phyloP scores from a whole-genome alignment of 2,797 vertebrate species.

The Epinephelus awoara region DNA sequence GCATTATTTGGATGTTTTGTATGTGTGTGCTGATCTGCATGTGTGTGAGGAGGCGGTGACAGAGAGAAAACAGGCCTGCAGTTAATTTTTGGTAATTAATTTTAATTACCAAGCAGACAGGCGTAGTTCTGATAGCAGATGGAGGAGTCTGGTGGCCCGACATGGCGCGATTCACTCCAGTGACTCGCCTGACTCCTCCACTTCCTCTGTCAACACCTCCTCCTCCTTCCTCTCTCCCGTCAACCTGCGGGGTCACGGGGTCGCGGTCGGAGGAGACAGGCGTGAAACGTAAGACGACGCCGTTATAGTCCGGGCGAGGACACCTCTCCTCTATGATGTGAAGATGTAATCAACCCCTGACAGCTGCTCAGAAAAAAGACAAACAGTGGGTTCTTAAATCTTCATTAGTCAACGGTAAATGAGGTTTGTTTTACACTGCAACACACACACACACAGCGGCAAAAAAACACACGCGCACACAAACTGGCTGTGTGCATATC shows the following conservation, averaged over 20 bases:
- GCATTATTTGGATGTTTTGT: conserved; percentile 14
- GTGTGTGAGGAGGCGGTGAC: conserved; percentile 11
- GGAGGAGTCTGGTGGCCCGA: conserved; percentile 56
- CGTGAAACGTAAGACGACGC: conserved; percentile 66
- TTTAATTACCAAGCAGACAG: conserved; percentile 72
- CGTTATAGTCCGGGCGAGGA: conserved; percentile 12
- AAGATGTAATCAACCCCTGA: conserved; percentile 75
- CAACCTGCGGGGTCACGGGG: conserved; percentile 59
- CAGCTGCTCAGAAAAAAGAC: conserved; percentile 74
- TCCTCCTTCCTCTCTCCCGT: conserved; percentile 18
- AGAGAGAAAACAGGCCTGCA: conserved; percentile 40
- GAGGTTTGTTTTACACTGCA: conserved; percentile 76
- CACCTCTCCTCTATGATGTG: conserved; percentile 48
- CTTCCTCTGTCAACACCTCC: conserved; percentile 49
- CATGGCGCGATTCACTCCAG: conserved; percentile 36
- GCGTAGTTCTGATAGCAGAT: conserved; percentile 68
- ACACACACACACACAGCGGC: conserved; percentile 36
- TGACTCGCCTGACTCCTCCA: conserved; percentile 46
- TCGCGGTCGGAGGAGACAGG: conserved; percentile 48
- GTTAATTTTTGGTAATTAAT: conserved; percentile 70
- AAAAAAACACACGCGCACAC: not conserved
- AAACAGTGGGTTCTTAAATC: conserved; percentile 80
- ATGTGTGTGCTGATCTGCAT: not conserved
- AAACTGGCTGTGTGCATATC: conserved; percentile 50
- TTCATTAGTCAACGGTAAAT: conserved; percentile 82